Base-by-base conservation (phyloP, 1,140 invertebrate genomes). In the Papilio machaon region DNA sequence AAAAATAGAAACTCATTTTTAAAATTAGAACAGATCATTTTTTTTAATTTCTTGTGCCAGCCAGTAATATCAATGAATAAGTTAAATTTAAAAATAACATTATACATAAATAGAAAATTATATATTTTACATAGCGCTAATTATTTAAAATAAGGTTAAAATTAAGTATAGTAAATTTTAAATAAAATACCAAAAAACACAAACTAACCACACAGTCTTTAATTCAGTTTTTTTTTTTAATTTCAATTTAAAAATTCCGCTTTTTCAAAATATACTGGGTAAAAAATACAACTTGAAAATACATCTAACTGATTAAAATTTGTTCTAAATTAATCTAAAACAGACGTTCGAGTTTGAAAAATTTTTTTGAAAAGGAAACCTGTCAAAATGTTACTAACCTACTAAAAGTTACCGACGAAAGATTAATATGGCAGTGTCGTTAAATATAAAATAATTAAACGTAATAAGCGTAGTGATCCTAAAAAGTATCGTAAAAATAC, bases 341-440 rank as follows among this genome's bases (percentile, higher is more conserved):
- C 35, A 75, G 64, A 80, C n/a, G 23, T 77, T 43, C 73, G 23
- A 80, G 54, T 75, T 75, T 54, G 70, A 74, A 78, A 64, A 47
- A 64, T n/a, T 60, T 38, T 43, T 46, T 67, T 79, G 77, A 79
- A 79, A 76, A 49, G 47, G 38, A 79, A 79, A 43, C 23, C n/a
- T 47, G 17, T 46, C 35, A 67, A 67, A 79, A 67, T 79, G 60
- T 79, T 79, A 67, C 47, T 79, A 47, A 67, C 47, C 43, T 79
- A 76, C 43, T 79, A 83, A 84, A 82, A 75, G 46, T 47, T 81
- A 58, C 79, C 79, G 60, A 82, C 64, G 73, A 84, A 84, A 83
- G 70, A 80, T 83, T 86, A 86, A 89, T 91, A 92, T 92, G 91
- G 91, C 91, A 92, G 91, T 91, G 85, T 85, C 85, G 79, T 90